A percentile compares a stretch with the other conserved stretches of the same genome.
phyloP scores from a whole-genome alignment of 2,797 vertebrate species.

The Huso huso region DNA sequence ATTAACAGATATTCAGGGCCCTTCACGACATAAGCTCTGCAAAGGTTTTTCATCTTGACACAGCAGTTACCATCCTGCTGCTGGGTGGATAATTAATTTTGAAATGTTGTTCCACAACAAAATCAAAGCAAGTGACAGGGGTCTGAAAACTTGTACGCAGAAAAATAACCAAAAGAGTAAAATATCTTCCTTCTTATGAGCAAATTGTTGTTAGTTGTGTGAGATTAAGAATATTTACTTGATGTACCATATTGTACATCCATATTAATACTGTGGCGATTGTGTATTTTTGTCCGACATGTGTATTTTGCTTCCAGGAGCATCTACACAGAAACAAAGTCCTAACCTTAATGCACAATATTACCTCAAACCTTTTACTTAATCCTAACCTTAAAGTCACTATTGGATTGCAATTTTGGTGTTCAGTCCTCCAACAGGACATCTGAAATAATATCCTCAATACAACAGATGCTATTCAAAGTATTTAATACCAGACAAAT shows the following conservation, averaged over 20 bases:
- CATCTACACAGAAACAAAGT: too few relatives aligned
- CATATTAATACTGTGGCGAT: too few relatives aligned
- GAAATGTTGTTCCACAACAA: background rate
- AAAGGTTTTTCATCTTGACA: background rate
- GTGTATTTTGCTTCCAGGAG: too few relatives aligned
- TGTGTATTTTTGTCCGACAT: too few relatives aligned
- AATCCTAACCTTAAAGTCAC: too few relatives aligned
- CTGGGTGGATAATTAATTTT: background rate
- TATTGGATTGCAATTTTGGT: too few relatives aligned
- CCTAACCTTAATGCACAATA: too few relatives aligned
- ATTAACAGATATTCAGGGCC: slow-evolving; percentile 1
- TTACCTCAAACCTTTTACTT: too few relatives aligned
- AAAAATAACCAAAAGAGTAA: background rate
- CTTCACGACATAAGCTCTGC: background rate
- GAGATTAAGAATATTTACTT: background rate
- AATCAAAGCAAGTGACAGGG: background rate
- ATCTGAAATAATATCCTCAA: too few relatives aligned
- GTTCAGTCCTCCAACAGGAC: too few relatives aligned
- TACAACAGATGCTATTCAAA: too few relatives aligned
- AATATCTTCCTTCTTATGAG: background rate
- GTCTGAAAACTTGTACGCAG: background rate
- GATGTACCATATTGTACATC: background rate
- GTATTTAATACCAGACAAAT: too few relatives aligned
- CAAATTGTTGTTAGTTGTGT: background rate
- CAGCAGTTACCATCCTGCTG: background rate